These are phyloP conservation scores for Micromesistius poutassou DNA, from an alignment of 2,797 vertebrate species.

Conservation along the genomic window DNA sequence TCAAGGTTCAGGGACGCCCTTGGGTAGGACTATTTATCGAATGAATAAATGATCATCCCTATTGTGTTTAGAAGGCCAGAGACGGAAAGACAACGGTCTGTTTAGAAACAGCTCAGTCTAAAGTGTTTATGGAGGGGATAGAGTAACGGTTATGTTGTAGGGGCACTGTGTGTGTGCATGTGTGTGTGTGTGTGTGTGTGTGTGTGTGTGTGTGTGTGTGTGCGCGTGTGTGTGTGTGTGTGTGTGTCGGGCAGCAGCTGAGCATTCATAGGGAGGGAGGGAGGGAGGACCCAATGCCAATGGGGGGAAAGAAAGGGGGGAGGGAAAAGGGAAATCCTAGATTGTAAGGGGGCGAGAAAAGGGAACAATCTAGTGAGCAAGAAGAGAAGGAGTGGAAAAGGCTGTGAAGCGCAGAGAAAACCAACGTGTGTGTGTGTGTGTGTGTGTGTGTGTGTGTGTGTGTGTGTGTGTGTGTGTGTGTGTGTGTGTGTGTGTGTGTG, in stretches of 20 bases:
- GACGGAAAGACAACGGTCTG: neutral
- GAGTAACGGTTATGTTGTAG: neutral
- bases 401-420: neutral
- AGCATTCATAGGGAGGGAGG: neutral
- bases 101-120: neutral
- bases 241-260: neutral
- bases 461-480: neutral
- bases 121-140: neutral
- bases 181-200: conserved; percentile 9
- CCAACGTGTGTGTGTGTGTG: neutral
- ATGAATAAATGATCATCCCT: neutral
- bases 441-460: too few relatives aligned
- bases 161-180: neutral
- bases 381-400: neutral
- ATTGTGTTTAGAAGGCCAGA: neutral
- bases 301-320: neutral
- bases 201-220: neutral
- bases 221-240: neutral
- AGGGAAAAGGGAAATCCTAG: neutral
- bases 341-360: neutral
- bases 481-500: too few relatives aligned
- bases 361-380: neutral
- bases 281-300: neutral
- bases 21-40: neutral
- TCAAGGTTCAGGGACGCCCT: neutral